Base-by-base conservation (phyloP, 2,888 invertebrate genomes). In the Atherix ibis region DNA sequence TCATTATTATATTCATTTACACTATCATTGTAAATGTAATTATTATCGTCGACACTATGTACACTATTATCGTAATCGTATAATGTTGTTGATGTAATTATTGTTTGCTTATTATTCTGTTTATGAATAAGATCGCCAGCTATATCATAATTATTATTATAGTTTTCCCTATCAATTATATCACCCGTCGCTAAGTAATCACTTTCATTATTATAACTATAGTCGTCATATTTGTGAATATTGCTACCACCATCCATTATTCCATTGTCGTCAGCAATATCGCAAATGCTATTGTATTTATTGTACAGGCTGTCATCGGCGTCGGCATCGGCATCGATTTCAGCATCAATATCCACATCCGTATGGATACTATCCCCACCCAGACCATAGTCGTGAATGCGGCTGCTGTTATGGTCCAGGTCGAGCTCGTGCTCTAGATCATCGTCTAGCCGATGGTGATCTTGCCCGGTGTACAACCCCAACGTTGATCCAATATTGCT, bases 81-180 rank as follows among this genome's bases (percentile, higher is more conserved):
- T 19, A 8, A 18, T 10, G 17, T 30, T 30, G 37, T 31, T 17
- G 35, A 31, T 34, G 34, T 41, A 27, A 31, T 40, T 22, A 38
- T 39, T 28, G 36, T 40, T 24, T 31, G n/a, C 34, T 15, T 36
- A n/a, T 3, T 33, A 27, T 6, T 19, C n/a, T 12, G 39, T 19
- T 8, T 31, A n/a, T n/a, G n/a, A n/a, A n/a, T n/a, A n/a, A 22
- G 6, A 22, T 22, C 10, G 26, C 30, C 35, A 16, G 35, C 27
- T 26, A 39, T 38, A 47, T 50, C 53, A 34, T 64, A 65, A 32
- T 46, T 46, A 35, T 47, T 47, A 39, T 45, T 47, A 32, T 43
- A 45, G 35, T 40, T 44, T 37, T 43, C 41, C 36, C 43, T 44
- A 42, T 46, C 41, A 31, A 44, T 49, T 31, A 46, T 48, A 34